Conservation (phyloP, 2,888 invertebrate species). For the Neoaliturus tenellus region DNA sequence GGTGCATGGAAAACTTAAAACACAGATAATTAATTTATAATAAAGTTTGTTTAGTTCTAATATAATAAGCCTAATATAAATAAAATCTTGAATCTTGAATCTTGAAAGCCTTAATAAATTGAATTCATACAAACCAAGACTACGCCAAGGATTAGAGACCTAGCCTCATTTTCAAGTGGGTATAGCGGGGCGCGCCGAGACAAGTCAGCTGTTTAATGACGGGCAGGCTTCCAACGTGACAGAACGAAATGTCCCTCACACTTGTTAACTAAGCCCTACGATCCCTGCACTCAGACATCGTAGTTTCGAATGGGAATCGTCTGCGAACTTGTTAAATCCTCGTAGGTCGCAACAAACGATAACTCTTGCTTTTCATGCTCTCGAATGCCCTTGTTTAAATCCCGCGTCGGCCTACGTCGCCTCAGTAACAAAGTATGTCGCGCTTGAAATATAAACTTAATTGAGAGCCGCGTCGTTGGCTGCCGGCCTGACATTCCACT, state of each 20-base stretch:
- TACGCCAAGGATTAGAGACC: too few species aligned
- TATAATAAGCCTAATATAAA: too few species aligned
- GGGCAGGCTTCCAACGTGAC: conserved; percentile 33
- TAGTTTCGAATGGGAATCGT: conserved; percentile 32
- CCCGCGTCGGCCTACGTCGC: not conserved
- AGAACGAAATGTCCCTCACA: too few species aligned
- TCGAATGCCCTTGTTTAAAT: too few species aligned
- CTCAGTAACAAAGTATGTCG: not conserved
- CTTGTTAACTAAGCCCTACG: conserved; percentile 20
- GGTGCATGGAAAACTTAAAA: too few species aligned
- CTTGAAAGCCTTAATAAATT: too few species aligned
- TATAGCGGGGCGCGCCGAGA: conserved; percentile 5
- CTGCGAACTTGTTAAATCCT: not conserved
- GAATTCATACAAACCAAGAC: too few species aligned
- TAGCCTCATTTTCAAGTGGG: conserved; percentile 17
- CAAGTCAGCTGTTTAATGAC: conserved; percentile 34
- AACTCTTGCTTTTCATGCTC: too few species aligned
- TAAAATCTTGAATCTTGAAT: too few species aligned
- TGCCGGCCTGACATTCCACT: not conserved
- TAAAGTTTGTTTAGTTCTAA: too few species aligned
- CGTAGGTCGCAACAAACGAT: too few species aligned
- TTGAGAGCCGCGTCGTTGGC: not conserved
- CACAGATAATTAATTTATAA: too few species aligned
- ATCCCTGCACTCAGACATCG: not conserved
- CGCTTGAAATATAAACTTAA: not conserved